Percentiles rank a stretch among this genome's conserved stretches.
Evolutionary conservation across 2,797 vertebrate species (phyloP).

Genomic region (Odontamblyopus lacepedii): DNA sequence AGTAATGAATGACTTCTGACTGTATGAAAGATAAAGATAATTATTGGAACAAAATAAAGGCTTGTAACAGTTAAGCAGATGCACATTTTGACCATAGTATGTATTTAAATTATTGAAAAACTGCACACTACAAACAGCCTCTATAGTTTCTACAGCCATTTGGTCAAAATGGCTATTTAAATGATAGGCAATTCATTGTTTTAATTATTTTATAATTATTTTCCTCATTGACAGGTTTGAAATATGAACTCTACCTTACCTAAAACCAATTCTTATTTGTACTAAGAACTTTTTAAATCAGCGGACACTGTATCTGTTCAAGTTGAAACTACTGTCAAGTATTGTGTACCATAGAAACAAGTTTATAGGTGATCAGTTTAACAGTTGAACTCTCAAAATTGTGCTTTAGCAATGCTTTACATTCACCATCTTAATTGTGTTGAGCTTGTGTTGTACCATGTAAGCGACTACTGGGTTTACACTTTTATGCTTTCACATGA

Average conservation of each 20-base stretch:
- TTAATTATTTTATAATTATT: neutral
- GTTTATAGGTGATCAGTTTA: constrained; percentile 36
- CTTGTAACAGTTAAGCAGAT: constrained; percentile 3
- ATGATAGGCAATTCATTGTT: neutral
- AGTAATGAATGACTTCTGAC: neutral
- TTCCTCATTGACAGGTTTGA: neutral
- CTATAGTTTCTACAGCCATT: constrained; percentile 13
- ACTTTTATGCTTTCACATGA: constrained; percentile 75
- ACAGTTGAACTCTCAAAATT: constrained; percentile 56
- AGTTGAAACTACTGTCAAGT: neutral
- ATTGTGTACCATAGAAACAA: constrained; percentile 35
- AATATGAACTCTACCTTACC: too few species aligned
- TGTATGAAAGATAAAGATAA: neutral
- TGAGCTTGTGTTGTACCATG: constrained; percentile 56
- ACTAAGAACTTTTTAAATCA: neutral
- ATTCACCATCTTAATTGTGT: constrained; percentile 70
- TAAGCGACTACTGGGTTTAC: constrained; percentile 57
- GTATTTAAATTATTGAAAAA: constrained; percentile 8
- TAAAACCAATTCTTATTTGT: too few species aligned
- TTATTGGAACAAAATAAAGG: constrained; percentile 9
- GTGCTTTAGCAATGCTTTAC: constrained; percentile 80
- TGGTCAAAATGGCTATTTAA: neutral
- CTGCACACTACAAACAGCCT: constrained; percentile 24
- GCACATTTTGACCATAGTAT: constrained; percentile 17
- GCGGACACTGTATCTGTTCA: too few species aligned